These are phyloP conservation scores for Beris morrisii DNA, from an alignment of 2,888 invertebrate genomes.

Conservation along the genomic window DNA sequence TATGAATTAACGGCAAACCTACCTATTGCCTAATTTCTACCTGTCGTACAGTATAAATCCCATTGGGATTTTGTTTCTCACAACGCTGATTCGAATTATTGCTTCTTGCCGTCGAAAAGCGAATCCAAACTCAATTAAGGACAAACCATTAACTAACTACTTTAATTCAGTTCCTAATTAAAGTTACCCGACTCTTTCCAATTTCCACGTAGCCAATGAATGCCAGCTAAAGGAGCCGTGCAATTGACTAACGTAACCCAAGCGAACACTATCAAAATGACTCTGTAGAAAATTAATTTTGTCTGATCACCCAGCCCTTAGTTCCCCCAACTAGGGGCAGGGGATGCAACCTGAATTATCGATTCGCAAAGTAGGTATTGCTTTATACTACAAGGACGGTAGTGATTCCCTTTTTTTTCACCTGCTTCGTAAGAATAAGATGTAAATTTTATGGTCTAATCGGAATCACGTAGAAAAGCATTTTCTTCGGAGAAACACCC, in stretches of 20 bases:
- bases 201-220: not conserved
- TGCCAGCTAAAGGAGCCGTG: not conserved
- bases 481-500: constrained; percentile 5
- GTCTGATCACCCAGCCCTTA: constrained; percentile 8
- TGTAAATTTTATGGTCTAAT: constrained; percentile 16
- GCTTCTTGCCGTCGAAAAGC: too few species aligned
- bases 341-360: constrained; percentile 3
- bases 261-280: not conserved
- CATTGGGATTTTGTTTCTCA: too few species aligned
- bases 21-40: too few species aligned
- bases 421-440: constrained; percentile 1
- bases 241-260: too few species aligned
- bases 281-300: constrained; percentile 24
- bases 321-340: too few species aligned
- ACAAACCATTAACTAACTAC: constrained; percentile 16
- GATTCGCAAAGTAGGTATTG: too few species aligned
- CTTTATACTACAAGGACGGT: too few species aligned
- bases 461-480: constrained; percentile 18
- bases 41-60: too few species aligned
- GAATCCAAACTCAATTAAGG: constrained; percentile 13
- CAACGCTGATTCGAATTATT: too few species aligned
- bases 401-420: too few species aligned
- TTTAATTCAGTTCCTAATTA: constrained; percentile 22
- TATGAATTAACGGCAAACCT: too few species aligned
- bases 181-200: constrained; percentile 11